These are phyloP conservation scores for Trachelus stipa DNA, from an alignment of 2,888 invertebrate genomes.

Conservation along the genomic window DNA sequence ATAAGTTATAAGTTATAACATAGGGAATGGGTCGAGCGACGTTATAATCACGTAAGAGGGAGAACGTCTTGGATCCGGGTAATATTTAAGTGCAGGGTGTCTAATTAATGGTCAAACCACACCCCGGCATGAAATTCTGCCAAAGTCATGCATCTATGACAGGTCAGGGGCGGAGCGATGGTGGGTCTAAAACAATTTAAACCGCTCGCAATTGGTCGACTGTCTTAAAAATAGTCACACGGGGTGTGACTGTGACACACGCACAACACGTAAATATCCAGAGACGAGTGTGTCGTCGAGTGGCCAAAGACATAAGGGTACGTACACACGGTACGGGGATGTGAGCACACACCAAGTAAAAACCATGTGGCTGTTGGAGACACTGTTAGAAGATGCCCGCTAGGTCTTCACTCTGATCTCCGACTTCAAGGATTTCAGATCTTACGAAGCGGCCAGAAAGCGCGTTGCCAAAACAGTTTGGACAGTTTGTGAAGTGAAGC, in stretches of 20 bases:
- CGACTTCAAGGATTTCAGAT: conserved; percentile 52
- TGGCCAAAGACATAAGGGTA: conserved; percentile 5
- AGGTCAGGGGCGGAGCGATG: conserved; percentile 50
- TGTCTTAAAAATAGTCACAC: conserved; percentile 58
- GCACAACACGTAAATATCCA: conserved; percentile 45
- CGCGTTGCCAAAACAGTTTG: neutral
- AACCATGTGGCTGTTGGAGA: conserved; percentile 44
- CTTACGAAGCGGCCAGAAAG: conserved; percentile 13
- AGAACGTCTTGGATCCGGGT: neutral
- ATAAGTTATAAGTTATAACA: neutral
- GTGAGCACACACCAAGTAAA: conserved; percentile 20
- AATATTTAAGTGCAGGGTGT: conserved; percentile 6
- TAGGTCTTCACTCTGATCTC: conserved; percentile 57
- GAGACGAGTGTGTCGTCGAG: conserved; percentile 26
- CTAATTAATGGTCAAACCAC: conserved; percentile 54
- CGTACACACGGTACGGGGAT: conserved; percentile 14
- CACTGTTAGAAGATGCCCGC: conserved; percentile 41
- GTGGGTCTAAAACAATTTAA: conserved; percentile 47
- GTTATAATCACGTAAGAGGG: neutral
- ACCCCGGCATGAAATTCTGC: conserved; percentile 46
- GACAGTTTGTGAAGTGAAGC: neutral
- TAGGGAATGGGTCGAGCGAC: neutral
- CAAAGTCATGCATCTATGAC: conserved; percentile 47
- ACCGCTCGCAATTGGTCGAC: conserved; percentile 51
- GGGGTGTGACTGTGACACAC: conserved; percentile 49